These are phyloP conservation scores for Spodoptera exigua DNA, from an alignment of 2,888 invertebrate genomes.

Conservation along the genomic window DNA sequence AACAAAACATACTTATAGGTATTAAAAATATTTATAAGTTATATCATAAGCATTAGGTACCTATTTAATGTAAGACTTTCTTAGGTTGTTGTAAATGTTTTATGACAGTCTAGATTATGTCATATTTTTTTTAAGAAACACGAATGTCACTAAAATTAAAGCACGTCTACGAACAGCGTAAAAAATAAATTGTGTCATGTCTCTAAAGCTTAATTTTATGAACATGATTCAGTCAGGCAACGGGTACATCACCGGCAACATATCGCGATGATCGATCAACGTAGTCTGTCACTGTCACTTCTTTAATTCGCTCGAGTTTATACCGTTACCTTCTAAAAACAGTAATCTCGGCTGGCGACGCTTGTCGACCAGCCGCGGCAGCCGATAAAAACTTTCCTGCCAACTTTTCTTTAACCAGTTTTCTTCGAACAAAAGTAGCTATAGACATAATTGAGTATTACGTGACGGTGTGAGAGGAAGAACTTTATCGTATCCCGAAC, in stretches of 20 bases:
- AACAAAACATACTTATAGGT: slow-evolving; percentile 1
- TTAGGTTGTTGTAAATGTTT: no score
- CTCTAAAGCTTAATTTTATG: slow-evolving; percentile 26
- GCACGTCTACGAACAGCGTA: slow-evolving; percentile 12
- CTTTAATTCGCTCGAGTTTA: slow-evolving; percentile 47
- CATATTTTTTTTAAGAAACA: no score
- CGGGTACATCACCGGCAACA: slow-evolving; percentile 29
- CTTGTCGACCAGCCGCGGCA: slow-evolving; percentile 27
- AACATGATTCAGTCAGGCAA: slow-evolving; percentile 32
- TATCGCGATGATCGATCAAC: slow-evolving; percentile 52
- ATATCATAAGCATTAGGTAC: no score
- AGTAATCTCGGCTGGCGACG: slow-evolving; percentile 48
- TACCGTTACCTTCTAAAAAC: slow-evolving; percentile 59
- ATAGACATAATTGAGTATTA: slow-evolving; percentile 45
- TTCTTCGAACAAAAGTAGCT: slow-evolving; percentile 44
- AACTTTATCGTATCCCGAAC: slow-evolving; percentile 65
- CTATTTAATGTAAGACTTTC: no score
- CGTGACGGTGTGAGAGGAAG: slow-evolving; percentile 64
- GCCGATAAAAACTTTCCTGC: slow-evolving; percentile 50
- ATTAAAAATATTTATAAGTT: no score
- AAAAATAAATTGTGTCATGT: slow-evolving; percentile 19
- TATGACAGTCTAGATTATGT: no score
- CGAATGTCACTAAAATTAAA: no score
- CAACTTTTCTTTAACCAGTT: slow-evolving; percentile 59
- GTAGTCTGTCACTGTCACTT: slow-evolving; percentile 52